phyloP scores from a whole-genome alignment of 1,140 invertebrate genomes.

The Xylocopa sonorina region DNA sequence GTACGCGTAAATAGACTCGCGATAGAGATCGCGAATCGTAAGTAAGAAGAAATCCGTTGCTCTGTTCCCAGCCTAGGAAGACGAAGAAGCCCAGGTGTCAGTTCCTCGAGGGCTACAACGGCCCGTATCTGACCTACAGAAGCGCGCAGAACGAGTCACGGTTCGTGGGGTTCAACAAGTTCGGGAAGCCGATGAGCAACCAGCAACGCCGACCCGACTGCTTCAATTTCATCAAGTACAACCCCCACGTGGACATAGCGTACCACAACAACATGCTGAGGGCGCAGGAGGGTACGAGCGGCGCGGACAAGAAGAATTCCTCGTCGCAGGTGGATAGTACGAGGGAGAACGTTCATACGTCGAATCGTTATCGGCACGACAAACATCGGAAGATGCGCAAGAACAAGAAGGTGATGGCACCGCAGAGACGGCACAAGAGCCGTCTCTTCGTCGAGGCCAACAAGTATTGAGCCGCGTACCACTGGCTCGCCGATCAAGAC shows the following conservation, averaged over 20 bases:
- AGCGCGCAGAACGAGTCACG: conserved; percentile 78
- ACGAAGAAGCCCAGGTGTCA: conserved; percentile 80
- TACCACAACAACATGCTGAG: conserved; percentile 81
- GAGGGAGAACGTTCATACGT: conserved; percentile 62
- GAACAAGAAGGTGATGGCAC: conserved; percentile 57
- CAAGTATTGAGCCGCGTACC: conserved; percentile 76
- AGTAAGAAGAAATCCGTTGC: background rate
- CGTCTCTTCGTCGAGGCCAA: conserved; percentile 73
- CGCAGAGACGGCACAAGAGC: conserved; percentile 73
- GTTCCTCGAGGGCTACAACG: conserved; percentile 82
- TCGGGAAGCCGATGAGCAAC: conserved; percentile 80
- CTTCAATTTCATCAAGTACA: conserved; percentile 83
- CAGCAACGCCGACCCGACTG: conserved; percentile 78
- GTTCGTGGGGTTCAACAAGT: conserved; percentile 82
- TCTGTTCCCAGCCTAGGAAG: conserved; percentile 75
- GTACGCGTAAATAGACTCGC: too few species aligned
- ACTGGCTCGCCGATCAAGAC: conserved; percentile 80
- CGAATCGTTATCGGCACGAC: conserved; percentile 77
- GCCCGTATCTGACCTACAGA: conserved; percentile 81
- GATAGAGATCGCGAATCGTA: too few species aligned
- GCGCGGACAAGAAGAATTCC: conserved; percentile 72
- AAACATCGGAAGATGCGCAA: conserved; percentile 76
- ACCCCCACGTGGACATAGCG: conserved; percentile 80
- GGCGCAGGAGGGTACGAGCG: conserved; percentile 73
- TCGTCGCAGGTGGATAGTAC: conserved; percentile 62